These are phyloP conservation scores for Erinaceus europaeus DNA, from an alignment of 2,113 vertebrate species.

Conservation along the genomic window DNA sequence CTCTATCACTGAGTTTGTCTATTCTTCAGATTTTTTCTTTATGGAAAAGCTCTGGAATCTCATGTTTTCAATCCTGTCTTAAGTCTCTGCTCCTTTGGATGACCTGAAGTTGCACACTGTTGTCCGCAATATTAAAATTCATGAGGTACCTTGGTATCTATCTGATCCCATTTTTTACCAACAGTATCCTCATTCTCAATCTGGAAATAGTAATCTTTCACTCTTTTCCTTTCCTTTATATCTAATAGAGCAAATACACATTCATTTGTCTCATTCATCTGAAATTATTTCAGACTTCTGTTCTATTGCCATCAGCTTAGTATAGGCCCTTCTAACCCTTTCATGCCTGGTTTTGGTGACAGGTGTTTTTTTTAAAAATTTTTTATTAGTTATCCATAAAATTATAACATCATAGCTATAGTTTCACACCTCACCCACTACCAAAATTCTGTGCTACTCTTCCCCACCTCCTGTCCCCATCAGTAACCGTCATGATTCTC, in stretches of 20 bases:
- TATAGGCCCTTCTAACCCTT: background rate
- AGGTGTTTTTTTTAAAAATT: no score
- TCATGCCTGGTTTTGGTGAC: background rate
- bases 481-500: no score
- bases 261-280: background rate
- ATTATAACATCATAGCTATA: no score
- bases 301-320: background rate
- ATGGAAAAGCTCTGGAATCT: background rate
- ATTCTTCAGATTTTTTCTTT: background rate
- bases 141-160: background rate
- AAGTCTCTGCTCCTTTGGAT: background rate
- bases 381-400: no score
- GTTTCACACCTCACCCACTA: no score
- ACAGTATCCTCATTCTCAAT: background rate
- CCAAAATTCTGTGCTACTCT: no score
- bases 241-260: background rate
- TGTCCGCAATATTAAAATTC: background rate
- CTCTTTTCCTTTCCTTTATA: background rate
- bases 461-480: no score
- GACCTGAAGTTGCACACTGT: background rate
- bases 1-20: background rate
- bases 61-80: background rate
- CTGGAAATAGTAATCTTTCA: background rate
- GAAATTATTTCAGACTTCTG: background rate
- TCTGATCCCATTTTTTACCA: background rate